phyloP scores from a whole-genome alignment of 2,888 invertebrate species.

The Odontocolon sp. region DNA sequence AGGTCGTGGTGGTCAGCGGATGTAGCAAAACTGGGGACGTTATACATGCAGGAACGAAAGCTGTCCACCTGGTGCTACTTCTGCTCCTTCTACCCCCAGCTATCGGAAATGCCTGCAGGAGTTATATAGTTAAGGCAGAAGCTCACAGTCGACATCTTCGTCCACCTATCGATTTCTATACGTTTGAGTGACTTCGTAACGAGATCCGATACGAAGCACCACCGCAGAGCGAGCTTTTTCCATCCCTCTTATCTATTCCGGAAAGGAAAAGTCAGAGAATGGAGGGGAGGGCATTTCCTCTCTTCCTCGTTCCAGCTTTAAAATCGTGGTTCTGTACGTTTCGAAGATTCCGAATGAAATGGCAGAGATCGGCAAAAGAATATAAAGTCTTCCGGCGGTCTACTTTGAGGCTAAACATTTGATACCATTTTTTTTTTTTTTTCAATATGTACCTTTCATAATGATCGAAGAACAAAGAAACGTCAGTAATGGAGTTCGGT shows the following conservation, averaged over 20 bases:
- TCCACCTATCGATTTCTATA: background rate
- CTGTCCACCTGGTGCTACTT: background rate
- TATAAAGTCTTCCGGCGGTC: background rate
- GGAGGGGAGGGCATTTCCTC: background rate
- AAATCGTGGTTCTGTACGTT: background rate
- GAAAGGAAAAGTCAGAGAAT: background rate
- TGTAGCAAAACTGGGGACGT: background rate
- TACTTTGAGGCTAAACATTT: too few relatives aligned
- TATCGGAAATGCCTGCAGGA: constrained; percentile 9
- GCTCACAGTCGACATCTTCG: background rate
- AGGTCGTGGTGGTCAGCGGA: background rate
- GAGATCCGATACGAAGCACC: background rate
- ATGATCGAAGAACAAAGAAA: too few relatives aligned
- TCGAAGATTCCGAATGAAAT: background rate
- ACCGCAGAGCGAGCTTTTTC: background rate
- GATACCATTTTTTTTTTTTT: too few relatives aligned
- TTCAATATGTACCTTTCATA: too few relatives aligned
- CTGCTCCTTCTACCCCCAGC: background rate
- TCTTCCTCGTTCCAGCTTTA: background rate
- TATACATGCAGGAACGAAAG: background rate
- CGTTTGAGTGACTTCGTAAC: background rate
- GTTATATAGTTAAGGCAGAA: background rate
- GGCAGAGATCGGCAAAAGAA: background rate
- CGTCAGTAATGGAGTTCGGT: too few relatives aligned
- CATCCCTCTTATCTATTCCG: background rate